Evolutionary conservation across 1,140 invertebrate species (phyloP).

Genomic region (Druon quercuslanigerum): DNA sequence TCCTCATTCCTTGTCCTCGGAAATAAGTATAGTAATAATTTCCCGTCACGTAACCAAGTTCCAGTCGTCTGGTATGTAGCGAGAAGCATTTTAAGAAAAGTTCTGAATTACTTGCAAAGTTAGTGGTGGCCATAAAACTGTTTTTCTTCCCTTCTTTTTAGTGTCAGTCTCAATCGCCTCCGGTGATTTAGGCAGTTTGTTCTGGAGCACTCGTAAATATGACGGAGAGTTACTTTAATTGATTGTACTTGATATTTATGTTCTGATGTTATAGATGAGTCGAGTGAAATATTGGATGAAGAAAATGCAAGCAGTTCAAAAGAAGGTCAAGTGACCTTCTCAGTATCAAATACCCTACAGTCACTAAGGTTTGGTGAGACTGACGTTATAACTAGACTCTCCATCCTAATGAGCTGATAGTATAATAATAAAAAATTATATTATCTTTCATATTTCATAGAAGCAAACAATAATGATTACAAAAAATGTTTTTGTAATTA

Average conservation of each 20-base stretch:
- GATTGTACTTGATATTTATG: constrained; percentile 2
- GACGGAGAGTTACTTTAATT: background rate
- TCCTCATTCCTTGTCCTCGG: too few species aligned
- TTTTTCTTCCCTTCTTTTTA: background rate
- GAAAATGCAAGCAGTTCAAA: too few species aligned
- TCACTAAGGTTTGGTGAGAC: too few species aligned
- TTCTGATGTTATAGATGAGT: background rate
- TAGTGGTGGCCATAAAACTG: background rate
- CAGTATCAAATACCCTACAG: too few species aligned
- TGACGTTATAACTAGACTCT: too few species aligned
- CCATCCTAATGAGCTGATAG: too few species aligned
- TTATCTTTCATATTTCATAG: too few species aligned
- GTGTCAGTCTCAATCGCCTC: background rate
- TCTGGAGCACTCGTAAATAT: background rate
- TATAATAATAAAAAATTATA: too few species aligned
- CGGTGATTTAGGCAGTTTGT: constrained; percentile 1
- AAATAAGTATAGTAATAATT: background rate
- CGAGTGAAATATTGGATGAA: too few species aligned
- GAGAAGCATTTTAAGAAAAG: background rate
- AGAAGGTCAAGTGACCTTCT: too few species aligned
- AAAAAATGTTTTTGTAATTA: too few species aligned
- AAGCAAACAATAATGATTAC: too few species aligned
- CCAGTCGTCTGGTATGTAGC: background rate
- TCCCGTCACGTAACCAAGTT: constrained; percentile 19
- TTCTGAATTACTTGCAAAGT: constrained; percentile 22